phyloP scores from a whole-genome alignment of 2,888 invertebrate species.

The Cylindroiulus punctatus region DNA sequence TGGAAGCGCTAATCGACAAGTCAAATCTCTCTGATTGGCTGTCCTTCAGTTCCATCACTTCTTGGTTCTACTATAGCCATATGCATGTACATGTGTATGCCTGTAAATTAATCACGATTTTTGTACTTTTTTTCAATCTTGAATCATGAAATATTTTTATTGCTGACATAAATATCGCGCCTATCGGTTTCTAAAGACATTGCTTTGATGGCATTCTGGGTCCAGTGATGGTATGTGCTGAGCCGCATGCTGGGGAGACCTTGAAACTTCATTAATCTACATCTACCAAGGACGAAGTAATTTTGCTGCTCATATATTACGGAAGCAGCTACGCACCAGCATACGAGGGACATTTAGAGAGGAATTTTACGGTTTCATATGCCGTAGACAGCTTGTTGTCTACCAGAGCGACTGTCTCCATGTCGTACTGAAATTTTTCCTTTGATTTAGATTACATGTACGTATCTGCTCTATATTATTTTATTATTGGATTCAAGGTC shows the following conservation, averaged over 20 bases:
- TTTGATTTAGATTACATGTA: background rate
- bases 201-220: background rate
- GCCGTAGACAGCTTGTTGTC: background rate
- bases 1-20: too few species aligned
- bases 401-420: background rate
- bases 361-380: background rate
- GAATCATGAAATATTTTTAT: too few species aligned
- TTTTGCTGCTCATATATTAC: background rate
- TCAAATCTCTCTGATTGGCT: too few species aligned
- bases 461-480: too few species aligned
- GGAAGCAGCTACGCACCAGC: background rate
- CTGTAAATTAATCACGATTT: too few species aligned
- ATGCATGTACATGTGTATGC: too few species aligned
- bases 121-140: too few species aligned
- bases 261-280: slow-evolving; percentile 26
- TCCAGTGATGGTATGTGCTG: background rate
- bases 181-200: background rate
- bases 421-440: background rate
- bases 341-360: background rate
- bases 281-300: background rate
- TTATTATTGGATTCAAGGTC: background rate
- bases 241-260: background rate
- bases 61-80: too few species aligned
- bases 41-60: too few species aligned
- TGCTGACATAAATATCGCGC: background rate